phyloP scores from a whole-genome alignment of 1,140 invertebrate species.

The Brachionus calyciflorus region DNA sequence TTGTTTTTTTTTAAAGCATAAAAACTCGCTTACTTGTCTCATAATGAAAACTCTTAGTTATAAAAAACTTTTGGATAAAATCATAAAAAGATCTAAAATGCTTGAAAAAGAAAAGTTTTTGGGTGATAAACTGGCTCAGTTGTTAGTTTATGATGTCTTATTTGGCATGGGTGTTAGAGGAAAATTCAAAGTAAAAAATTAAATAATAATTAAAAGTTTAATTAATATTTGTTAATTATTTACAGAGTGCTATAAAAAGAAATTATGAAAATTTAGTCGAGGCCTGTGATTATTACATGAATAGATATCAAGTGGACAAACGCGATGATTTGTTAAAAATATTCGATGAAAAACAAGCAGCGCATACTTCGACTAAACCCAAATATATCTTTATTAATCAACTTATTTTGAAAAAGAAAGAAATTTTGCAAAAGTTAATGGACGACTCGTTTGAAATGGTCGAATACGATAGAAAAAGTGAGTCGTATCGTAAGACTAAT shows the following conservation, averaged over 20 bases:
- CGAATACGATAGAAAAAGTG: background rate
- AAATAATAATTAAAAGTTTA: background rate
- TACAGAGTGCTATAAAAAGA: constrained; percentile 16
- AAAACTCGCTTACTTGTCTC: constrained; percentile 38
- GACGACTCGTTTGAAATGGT: background rate
- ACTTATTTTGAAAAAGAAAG: constrained; percentile 10
- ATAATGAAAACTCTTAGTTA: constrained; percentile 36
- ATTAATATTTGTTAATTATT: background rate
- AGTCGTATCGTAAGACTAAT: background rate
- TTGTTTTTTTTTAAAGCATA: background rate
- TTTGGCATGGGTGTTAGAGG: constrained; percentile 45
- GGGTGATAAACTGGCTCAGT: constrained; percentile 23
- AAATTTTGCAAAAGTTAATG: background rate
- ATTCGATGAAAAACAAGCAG: constrained; percentile 19
- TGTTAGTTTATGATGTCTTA: constrained; percentile 46
- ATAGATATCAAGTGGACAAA: constrained; percentile 19
- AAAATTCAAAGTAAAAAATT: constrained; percentile 30
- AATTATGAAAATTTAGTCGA: constrained; percentile 22
- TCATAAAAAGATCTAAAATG: constrained; percentile 40
- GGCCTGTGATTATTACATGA: constrained; percentile 23
- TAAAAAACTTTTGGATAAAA: constrained; percentile 31
- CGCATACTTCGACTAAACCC: constrained; percentile 12
- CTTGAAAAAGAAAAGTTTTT: constrained; percentile 40
- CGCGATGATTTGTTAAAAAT: constrained; percentile 25
- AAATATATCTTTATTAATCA: constrained; percentile 41